phyloP scores from a whole-genome alignment of 2,797 vertebrate species.

The Takifugu rubripes region DNA sequence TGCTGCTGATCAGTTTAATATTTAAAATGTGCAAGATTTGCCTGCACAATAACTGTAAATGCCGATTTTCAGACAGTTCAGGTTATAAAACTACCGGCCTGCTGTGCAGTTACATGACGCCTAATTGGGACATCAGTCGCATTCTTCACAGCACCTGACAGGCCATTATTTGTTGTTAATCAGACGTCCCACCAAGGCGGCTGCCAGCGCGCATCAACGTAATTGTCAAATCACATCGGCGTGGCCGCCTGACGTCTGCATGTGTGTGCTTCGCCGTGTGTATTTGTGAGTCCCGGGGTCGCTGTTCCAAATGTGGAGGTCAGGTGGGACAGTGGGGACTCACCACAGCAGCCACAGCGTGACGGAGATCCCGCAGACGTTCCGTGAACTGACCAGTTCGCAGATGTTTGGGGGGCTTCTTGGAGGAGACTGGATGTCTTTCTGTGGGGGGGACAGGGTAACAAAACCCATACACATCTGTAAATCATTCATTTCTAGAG shows the following conservation, averaged over 20 bases:
- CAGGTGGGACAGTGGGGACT: conserved; percentile 61
- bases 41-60: neutral
- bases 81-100: neutral
- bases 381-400: conserved; percentile 80
- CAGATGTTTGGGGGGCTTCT: conserved; percentile 72
- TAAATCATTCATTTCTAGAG: conserved; percentile 20
- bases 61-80: conserved; percentile 9
- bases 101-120: conserved; percentile 40
- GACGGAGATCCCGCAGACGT: conserved; percentile 84
- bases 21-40: neutral
- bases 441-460: conserved; percentile 47
- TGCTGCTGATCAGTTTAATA: conserved; percentile 67
- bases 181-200: conserved; percentile 8
- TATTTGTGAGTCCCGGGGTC: conserved; percentile 28
- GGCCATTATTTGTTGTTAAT: conserved; percentile 56
- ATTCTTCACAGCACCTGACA: conserved; percentile 46
- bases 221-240: neutral
- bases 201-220: neutral
- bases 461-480: conserved; percentile 49
- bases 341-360: conserved; percentile 89
- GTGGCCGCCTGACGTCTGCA: neutral
- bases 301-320: conserved; percentile 43
- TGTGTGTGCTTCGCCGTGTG: conserved; percentile 16
- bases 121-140: conserved; percentile 36
- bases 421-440: conserved; percentile 17